Base-by-base conservation (phyloP, 2,113 vertebrate genomes). In the Spermophilus dauricus region DNA sequence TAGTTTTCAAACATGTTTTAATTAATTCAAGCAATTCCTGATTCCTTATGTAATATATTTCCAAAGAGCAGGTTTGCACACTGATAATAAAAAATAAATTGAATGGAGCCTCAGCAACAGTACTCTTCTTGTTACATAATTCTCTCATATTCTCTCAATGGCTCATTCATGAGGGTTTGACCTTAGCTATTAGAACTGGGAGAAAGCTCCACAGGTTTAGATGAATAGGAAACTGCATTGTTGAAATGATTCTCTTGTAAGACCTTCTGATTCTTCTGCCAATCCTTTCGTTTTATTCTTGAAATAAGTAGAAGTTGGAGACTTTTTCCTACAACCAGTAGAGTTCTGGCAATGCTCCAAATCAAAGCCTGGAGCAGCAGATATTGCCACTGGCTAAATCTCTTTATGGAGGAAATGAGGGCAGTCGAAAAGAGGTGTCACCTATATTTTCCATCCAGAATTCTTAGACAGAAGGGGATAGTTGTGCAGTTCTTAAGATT, bases 1-100 rank as follows among this genome's bases (percentile, higher is more conserved):
- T 78, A 82, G 56, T 78, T 90, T 96, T 96, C 95, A 94, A 65
- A 91, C 28, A 39, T 75, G 12, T 51, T 58, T 34, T 89, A 48
- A 39, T 39, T 89, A 48, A 34, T 39, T 37, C 37, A 39, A 69
- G 81, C n/a, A 87, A 91, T 65, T 86, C 28, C 76, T 87, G 56
- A 81, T 20, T 32, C 75, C 39, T 81, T 63, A 39, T 8, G 14
- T 77, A 96, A 89, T 28, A 30, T 3, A 0, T 51, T 70, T 96
- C 39, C 30, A 61, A 78, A 73, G 9, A 12, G 76, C 72, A 91
- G 80, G 56, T 78, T 76, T 42, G 82, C n/a, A 82, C 7, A 93
- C 51, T 95, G 77, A 87, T 75, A 92, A 87, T 6, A 87, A 93
- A 4, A 80, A 77, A 53, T 18, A 39, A 39, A 28, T 42, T 72